Evolutionary conservation across 2,888 invertebrate genomes (phyloP).

Genomic region (Eristalinus aeneus): DNA sequence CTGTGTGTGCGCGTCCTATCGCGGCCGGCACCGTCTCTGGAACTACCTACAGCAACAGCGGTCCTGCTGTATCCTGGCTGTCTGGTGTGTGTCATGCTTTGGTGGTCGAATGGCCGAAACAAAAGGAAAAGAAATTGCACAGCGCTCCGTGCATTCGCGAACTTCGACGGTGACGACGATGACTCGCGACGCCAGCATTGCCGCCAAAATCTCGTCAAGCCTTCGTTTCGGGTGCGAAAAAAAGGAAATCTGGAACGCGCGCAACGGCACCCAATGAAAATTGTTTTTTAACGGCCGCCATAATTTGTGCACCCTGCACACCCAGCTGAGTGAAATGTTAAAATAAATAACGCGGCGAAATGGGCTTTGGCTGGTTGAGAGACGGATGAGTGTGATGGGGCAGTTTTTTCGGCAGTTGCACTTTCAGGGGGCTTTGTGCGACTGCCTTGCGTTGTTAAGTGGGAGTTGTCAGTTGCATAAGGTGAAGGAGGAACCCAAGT

Average conservation of each 20-base stretch:
- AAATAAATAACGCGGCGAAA: slow-evolving; percentile 64
- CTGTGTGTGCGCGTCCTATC: slow-evolving; percentile 3
- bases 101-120: slow-evolving; percentile 46
- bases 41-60: not conserved
- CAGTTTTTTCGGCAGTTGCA: not conserved
- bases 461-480: not conserved
- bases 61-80: slow-evolving; percentile 56
- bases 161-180: slow-evolving; percentile 34
- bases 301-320: slow-evolving; percentile 63
- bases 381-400: not conserved
- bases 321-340: slow-evolving; percentile 63
- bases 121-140: slow-evolving; percentile 56
- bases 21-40: not conserved
- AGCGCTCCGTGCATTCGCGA: slow-evolving; percentile 52
- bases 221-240: not conserved
- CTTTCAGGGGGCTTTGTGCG: not conserved
- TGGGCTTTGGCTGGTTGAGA: slow-evolving; percentile 15
- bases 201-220: slow-evolving; percentile 68
- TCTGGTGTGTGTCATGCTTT: slow-evolving; percentile 55
- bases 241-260: slow-evolving; percentile 1
- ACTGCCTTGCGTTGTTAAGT: not conserved
- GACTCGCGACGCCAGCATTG: too few relatives aligned
- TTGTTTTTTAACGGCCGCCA: slow-evolving; percentile 69
- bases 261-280: slow-evolving; percentile 51
- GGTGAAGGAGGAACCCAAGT: too few relatives aligned